These are phyloP conservation scores for Scortum barcoo DNA, from an alignment of 2,113 vertebrate species.

Conservation along the genomic window DNA sequence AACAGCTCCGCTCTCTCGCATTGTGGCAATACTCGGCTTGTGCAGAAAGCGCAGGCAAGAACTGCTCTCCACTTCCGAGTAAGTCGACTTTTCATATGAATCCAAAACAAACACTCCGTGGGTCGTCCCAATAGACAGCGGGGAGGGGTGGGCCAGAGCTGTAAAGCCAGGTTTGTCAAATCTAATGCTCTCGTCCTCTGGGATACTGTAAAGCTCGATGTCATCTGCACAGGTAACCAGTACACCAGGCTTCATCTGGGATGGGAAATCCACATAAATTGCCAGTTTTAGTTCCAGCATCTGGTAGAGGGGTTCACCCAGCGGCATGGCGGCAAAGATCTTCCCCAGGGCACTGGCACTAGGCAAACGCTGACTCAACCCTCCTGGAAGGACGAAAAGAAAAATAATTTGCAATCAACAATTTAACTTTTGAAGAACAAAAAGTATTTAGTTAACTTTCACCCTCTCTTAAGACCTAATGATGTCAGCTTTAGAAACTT, in stretches of 20 bases:
- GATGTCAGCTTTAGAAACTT: neutral
- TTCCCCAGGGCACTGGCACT: slow-evolving; percentile 94
- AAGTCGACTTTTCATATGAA: slow-evolving; percentile 16
- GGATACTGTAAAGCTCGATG: slow-evolving; percentile 91
- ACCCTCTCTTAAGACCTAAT: neutral
- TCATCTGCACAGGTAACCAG: slow-evolving; percentile 93
- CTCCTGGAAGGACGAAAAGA: slow-evolving; percentile 82
- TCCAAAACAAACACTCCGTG: slow-evolving; percentile 95
- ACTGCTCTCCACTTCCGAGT: slow-evolving; percentile 80
- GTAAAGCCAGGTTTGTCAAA: slow-evolving; percentile 93
- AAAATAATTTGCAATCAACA: neutral
- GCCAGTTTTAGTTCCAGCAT: slow-evolving; percentile 97
- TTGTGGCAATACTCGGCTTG: slow-evolving; percentile 89
- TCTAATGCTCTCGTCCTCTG: slow-evolving; percentile 60
- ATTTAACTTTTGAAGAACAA: neutral
- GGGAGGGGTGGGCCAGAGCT: slow-evolving; percentile 92
- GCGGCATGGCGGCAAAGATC: slow-evolving; percentile 91
- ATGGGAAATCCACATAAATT: slow-evolving; percentile 94
- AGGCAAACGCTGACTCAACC: slow-evolving; percentile 94
- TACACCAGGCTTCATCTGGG: slow-evolving; percentile 90
- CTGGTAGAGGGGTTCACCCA: slow-evolving; percentile 90
- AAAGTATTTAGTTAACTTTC: neutral
- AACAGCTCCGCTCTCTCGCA: slow-evolving; percentile 87
- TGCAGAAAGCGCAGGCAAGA: slow-evolving; percentile 90
- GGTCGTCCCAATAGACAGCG: slow-evolving; percentile 87